phyloP scores from a whole-genome alignment of 2,797 vertebrate genomes.

The Cuniculus paca region DNA sequence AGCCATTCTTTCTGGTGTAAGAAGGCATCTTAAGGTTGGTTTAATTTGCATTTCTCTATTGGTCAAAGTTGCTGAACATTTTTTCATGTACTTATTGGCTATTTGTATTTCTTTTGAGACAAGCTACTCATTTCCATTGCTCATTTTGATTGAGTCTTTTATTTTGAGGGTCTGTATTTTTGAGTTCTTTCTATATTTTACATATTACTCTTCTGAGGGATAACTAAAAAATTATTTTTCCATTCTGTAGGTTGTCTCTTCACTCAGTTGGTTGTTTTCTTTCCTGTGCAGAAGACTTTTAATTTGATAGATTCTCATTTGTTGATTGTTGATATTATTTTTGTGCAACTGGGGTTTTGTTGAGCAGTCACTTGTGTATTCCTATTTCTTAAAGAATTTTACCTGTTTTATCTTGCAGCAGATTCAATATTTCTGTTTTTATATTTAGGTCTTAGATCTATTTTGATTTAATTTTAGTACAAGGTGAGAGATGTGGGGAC shows the following conservation, averaged over 20 bases:
- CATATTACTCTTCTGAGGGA: neutral
- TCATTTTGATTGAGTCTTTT: neutral
- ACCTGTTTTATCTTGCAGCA: neutral
- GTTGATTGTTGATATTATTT: neutral
- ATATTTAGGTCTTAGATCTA: neutral
- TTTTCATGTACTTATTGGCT: neutral
- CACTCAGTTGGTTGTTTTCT: neutral
- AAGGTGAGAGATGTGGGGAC: neutral
- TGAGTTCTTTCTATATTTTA: neutral
- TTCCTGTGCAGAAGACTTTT: neutral
- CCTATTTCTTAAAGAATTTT: neutral
- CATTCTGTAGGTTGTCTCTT: neutral
- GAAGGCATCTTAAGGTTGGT: neutral
- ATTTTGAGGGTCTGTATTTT: neutral
- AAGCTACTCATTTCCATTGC: neutral
- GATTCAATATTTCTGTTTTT: neutral
- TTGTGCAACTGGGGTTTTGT: neutral
- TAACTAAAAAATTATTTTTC: neutral
- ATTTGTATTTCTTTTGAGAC: neutral
- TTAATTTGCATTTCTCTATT: neutral
- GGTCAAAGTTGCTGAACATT: neutral
- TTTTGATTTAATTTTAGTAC: neutral
- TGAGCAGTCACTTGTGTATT: neutral
- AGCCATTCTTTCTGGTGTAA: neutral
- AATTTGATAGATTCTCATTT: neutral